Percentiles rank a stretch among this genome's conserved stretches.
phyloP scores from a whole-genome alignment of 1,140 invertebrate species.

The Penaeus indicus region DNA sequence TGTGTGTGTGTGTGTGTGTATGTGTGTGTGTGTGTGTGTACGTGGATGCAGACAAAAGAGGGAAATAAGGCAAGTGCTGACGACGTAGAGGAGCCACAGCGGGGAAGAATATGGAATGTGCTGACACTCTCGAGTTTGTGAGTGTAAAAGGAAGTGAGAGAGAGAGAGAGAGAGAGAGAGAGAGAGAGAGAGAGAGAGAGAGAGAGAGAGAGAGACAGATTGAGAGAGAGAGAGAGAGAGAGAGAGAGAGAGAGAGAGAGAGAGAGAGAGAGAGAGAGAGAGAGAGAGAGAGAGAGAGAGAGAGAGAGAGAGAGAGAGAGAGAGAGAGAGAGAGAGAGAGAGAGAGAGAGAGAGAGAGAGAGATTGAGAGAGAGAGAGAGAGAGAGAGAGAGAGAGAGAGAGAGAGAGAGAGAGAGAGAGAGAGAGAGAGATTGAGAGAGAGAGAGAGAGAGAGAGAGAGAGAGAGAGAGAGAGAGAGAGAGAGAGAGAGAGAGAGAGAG shows the following conservation, averaged over 20 bases:
- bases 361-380: neutral
- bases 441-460: neutral
- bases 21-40: slow-evolving; percentile 16
- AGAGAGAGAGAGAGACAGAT: neutral
- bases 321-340: neutral
- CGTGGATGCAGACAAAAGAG: neutral
- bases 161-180: neutral
- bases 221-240: neutral
- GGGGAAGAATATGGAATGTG: neutral
- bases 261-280: neutral
- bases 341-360: neutral
- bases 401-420: neutral
- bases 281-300: neutral
- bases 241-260: no score
- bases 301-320: neutral
- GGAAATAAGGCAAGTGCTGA: neutral
- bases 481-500: neutral
- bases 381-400: no score
- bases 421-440: neutral
- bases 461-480: neutral
- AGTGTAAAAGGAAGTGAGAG: no score
- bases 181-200: no score
- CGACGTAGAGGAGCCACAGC: neutral
- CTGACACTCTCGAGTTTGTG: neutral
- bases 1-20: slow-evolving; percentile 23